Conservation (phyloP, 2,888 invertebrate genomes). For the Nemapogon koenigi region DNA sequence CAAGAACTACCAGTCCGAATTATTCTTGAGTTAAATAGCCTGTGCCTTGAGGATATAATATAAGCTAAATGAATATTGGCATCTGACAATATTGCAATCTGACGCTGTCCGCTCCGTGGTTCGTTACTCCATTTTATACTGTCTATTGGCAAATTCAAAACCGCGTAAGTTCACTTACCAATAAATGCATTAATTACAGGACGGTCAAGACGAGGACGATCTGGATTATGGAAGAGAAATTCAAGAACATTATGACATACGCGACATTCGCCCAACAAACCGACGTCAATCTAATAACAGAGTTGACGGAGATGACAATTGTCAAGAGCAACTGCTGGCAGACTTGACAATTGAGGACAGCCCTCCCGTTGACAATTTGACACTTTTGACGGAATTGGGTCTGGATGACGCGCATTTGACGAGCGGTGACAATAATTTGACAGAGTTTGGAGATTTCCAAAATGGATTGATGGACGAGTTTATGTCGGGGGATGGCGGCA, state of each 20-base stretch:
- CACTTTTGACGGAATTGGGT: slow-evolving; percentile 63
- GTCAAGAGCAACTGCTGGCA: slow-evolving; percentile 42
- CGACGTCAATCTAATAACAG: slow-evolving; percentile 42
- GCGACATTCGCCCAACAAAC: slow-evolving; percentile 45
- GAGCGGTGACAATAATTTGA: slow-evolving; percentile 16
- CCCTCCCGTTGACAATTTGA: slow-evolving; percentile 30
- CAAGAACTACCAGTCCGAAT: no score
- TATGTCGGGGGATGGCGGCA: slow-evolving; percentile 23
- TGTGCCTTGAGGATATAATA: no score
- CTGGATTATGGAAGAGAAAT: slow-evolving; percentile 56
- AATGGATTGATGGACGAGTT: slow-evolving; percentile 41
- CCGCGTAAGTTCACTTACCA: no score
- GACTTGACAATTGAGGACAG: slow-evolving; percentile 23
- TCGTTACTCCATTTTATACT: no score
- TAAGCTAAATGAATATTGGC: no score
- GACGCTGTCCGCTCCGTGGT: no score
- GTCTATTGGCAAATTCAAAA: no score
- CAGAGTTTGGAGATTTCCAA: slow-evolving; percentile 52
- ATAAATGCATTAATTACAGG: no score
- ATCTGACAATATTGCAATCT: no score
- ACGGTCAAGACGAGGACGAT: slow-evolving; percentile 59
- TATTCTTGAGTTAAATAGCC: no score
- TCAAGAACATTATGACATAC: slow-evolving; percentile 50
- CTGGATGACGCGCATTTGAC: slow-evolving; percentile 38
- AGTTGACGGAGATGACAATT: slow-evolving; percentile 36